Conservation (phyloP, 2,797 vertebrate species). For the Microctenopoma lineatum region DNA sequence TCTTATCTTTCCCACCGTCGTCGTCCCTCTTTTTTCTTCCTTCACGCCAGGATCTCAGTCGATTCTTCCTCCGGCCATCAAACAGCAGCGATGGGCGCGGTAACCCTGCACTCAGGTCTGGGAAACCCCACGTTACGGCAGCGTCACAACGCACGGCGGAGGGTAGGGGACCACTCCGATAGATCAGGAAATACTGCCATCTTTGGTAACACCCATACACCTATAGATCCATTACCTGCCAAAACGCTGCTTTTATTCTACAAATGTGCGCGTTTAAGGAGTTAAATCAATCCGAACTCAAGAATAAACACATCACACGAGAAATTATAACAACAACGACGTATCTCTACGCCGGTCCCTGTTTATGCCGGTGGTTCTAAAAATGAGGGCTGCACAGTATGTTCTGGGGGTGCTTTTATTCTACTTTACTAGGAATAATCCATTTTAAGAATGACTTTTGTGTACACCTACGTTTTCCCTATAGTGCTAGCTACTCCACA, state of each 20-base stretch:
- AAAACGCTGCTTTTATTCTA: conserved; percentile 1
- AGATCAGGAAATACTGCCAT: conserved; percentile 76
- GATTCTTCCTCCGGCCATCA: conserved; percentile 88
- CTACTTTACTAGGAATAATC: background rate
- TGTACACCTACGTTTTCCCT: background rate
- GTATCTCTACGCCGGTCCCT: background rate
- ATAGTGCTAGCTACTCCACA: background rate
- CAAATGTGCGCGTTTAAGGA: background rate
- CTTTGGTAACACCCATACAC: conserved; percentile 56
- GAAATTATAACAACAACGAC: background rate
- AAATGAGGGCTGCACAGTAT: background rate
- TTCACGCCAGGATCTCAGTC: conserved; percentile 81
- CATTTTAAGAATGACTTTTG: background rate
- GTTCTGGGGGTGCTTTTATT: background rate
- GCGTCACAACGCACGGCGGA: conserved; percentile 83
- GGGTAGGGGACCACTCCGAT: conserved; percentile 73
- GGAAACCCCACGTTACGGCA: conserved; percentile 87
- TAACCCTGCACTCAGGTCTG: conserved; percentile 87
- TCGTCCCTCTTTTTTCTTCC: conserved; percentile 71
- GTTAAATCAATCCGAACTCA: accelerated
- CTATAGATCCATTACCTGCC: conserved; percentile 15
- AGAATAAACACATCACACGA: background rate
- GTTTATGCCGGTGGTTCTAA: background rate
- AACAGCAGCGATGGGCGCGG: conserved; percentile 90
- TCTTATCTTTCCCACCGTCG: conserved; percentile 75